Evolutionary conservation across 2,888 invertebrate genomes (phyloP).

Genomic region (Germaria angustata): DNA sequence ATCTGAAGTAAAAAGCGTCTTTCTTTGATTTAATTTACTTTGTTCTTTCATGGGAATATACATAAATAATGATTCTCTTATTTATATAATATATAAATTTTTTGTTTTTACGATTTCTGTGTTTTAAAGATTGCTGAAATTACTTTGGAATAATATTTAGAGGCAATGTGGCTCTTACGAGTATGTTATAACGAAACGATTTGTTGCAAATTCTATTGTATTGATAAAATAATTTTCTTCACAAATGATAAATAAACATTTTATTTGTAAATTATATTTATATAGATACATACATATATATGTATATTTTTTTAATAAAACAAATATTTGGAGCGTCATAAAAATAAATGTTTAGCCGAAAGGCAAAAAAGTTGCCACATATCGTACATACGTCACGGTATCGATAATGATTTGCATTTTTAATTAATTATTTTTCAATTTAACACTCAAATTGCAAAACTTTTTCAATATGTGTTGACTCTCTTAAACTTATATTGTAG

Average conservation of each 20-base stretch:
- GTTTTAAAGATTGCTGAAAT: background rate
- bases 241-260: background rate
- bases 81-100: background rate
- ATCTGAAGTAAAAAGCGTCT: conserved; percentile 25
- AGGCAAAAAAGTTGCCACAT: no score
- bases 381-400: no score
- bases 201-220: background rate
- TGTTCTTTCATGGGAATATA: conserved; percentile 26
- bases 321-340: no score
- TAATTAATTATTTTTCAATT: no score
- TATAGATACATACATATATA: no score
- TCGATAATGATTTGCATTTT: no score
- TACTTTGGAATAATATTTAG: background rate
- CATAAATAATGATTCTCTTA: conserved; percentile 34
- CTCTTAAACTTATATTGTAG: no score
- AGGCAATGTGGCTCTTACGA: conserved; percentile 8
- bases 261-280: no score
- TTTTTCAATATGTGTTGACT: no score
- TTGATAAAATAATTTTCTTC: background rate
- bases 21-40: conserved; percentile 27
- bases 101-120: background rate
- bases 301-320: no score
- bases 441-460: no score
- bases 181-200: background rate
- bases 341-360: no score